Evolutionary conservation across 2,888 invertebrate species (phyloP), one percentile per base, ranked within the genome.

Genomic region (Lasioglossum oenotherae): DNA sequence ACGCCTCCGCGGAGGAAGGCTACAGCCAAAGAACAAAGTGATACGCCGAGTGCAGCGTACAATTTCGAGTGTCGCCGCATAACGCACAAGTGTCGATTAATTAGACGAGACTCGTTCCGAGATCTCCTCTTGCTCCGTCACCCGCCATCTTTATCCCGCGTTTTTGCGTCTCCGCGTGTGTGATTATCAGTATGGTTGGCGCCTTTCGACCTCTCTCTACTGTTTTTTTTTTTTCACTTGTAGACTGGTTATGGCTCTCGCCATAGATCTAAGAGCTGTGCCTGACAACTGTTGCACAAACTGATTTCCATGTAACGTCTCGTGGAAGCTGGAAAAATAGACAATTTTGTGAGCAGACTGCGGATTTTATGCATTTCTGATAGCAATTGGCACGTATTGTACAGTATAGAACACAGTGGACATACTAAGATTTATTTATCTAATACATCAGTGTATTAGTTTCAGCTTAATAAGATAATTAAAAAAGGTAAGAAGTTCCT

Each of bases 61-160:
- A 49, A 75, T 77, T 72, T 78, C 75, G 41, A 86, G 77, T 69
- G 73, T 41, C 67, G 64, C 53, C 23, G 71, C 78, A 53, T 69
- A 78, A 60, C 44, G 72, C 44, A 23, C 46, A 72, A 88, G 82
- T 71, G 87, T 78, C 85, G 88, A 87, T 88, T 88, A 87, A 88
- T 88, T 82, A 79, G 74, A 87, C 75, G 78, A 76, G 78, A 14
- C 57, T 74, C 74, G 74, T 80, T n/a, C 78, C 12, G 19, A 8
- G 27, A 38, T 16, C 74, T 64, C 10, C 74, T 46, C 31, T 14
- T 6, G 23, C 64, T 10, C 6, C 27, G 16, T 35, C 44, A 38
- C 75, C 57, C 46, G 60, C 60, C 19, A 46, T 71, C 49, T 49
- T 31, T 31, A 31, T 46, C 16, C 41, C 8, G 3, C 8, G 75